Evolutionary conservation across 2,888 invertebrate species (phyloP).

Genomic region (Platycheirus albimanus): DNA sequence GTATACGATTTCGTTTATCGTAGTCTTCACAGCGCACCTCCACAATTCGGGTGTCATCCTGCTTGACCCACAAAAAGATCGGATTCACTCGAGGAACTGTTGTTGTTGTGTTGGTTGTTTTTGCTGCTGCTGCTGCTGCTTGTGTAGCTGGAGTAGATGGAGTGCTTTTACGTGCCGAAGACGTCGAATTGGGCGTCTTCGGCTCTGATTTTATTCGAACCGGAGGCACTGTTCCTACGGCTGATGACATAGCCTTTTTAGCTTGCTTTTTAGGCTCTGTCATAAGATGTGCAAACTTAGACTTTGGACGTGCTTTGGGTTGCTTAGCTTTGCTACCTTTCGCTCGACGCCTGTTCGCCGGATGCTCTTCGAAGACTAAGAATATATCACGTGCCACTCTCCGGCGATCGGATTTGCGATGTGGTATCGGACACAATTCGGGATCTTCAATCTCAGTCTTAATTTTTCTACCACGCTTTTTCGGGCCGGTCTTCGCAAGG

Average conservation of each 20-base stretch:
- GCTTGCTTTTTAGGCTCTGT: slow-evolving; percentile 78
- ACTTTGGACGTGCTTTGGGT: slow-evolving; percentile 78
- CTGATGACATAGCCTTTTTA: slow-evolving; percentile 69
- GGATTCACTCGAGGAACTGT: slow-evolving; percentile 87
- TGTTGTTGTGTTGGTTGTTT: slow-evolving; percentile 24
- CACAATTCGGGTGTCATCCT: slow-evolving; percentile 90
- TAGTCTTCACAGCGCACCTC: slow-evolving; percentile 94
- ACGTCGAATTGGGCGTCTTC: slow-evolving; percentile 28
- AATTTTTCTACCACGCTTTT: slow-evolving; percentile 66
- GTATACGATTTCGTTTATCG: slow-evolving; percentile 92
- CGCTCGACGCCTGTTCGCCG: slow-evolving; percentile 77
- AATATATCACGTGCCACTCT: slow-evolving; percentile 82
- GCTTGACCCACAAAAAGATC: slow-evolving; percentile 93
- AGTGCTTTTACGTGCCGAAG: slow-evolving; percentile 4
- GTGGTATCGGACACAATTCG: slow-evolving; percentile 72
- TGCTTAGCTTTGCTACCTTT: slow-evolving; percentile 77
- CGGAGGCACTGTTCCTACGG: slow-evolving; percentile 39
- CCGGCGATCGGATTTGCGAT: slow-evolving; percentile 81
- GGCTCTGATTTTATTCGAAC: slow-evolving; percentile 69
- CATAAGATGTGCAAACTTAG: slow-evolving; percentile 78
- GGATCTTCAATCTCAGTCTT: slow-evolving; percentile 74
- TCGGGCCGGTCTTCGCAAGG: slow-evolving; percentile 29
- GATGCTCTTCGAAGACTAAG: slow-evolving; percentile 81
- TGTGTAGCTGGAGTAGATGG: neutral
- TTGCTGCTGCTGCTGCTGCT: slow-evolving; percentile 11